These are phyloP conservation scores for Azorinus chamasolen DNA, from an alignment of 2,888 invertebrate species.

Conservation along the genomic window DNA sequence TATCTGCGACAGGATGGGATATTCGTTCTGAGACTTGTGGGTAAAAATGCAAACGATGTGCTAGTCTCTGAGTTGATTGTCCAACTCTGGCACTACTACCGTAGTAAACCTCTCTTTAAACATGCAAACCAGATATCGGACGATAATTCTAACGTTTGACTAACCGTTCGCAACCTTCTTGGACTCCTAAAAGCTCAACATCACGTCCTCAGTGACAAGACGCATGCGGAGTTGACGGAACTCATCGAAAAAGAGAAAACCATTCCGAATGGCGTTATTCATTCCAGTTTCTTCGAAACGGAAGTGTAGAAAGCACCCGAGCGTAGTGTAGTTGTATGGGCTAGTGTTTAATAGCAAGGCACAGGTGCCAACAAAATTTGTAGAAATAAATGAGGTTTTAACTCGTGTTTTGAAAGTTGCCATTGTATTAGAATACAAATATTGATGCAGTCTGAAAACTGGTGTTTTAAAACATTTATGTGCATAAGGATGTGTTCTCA, in stretches of 20 bases:
- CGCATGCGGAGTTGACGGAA: slow-evolving; percentile 58
- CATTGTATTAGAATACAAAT: too few relatives aligned
- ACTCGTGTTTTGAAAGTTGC: too few relatives aligned
- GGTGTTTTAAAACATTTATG: too few relatives aligned
- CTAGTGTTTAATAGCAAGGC: too few relatives aligned
- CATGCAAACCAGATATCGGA: slow-evolving; percentile 83
- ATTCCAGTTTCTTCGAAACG: slow-evolving; percentile 60
- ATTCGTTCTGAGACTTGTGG: slow-evolving; percentile 85
- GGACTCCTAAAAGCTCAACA: slow-evolving; percentile 78
- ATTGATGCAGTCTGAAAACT: too few relatives aligned
- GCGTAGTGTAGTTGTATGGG: too few relatives aligned
- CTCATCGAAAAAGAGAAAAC: slow-evolving; percentile 52
- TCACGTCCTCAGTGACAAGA: slow-evolving; percentile 69
- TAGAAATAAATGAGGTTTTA: too few relatives aligned
- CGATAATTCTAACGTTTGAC: slow-evolving; percentile 84
- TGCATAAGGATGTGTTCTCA: too few relatives aligned
- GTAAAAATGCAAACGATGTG: slow-evolving; percentile 86
- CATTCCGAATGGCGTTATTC: slow-evolving; percentile 63
- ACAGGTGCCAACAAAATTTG: too few relatives aligned
- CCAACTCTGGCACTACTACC: slow-evolving; percentile 85
- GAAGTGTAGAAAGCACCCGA: slow-evolving; percentile 36
- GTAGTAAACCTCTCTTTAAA: slow-evolving; percentile 82
- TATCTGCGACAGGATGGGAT: slow-evolving; percentile 86
- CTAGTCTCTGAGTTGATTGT: slow-evolving; percentile 85
- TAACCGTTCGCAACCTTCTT: slow-evolving; percentile 79